Percentiles rank a stretch among this genome's conserved stretches.
Evolutionary conservation across 2,797 vertebrate species (phyloP).

Genomic region (Argentina silus): DNA sequence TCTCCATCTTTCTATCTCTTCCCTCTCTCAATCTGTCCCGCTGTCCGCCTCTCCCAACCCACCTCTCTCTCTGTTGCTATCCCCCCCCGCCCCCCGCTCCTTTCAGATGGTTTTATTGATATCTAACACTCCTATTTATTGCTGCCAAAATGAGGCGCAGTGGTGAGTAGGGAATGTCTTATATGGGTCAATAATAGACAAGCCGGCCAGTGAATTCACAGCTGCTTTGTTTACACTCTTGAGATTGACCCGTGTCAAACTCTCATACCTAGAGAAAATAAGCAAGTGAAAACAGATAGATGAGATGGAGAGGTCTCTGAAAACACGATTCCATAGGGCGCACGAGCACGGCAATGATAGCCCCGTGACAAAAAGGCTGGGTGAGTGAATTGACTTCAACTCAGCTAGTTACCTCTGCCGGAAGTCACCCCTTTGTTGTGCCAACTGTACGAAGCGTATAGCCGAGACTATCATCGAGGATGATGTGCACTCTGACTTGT

Average conservation of each 20-base stretch:
- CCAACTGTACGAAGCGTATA: not conserved
- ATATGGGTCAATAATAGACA: constrained; percentile 73
- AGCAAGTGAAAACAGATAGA: constrained; percentile 33
- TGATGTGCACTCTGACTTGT: constrained; percentile 46
- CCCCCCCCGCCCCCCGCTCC: constrained; percentile 49
- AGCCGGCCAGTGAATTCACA: constrained; percentile 63
- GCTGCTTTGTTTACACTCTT: constrained; percentile 54
- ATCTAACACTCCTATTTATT: constrained; percentile 77
- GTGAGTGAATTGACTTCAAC: no score
- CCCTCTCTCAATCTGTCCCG: constrained; percentile 40
- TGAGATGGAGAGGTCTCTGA: not conserved
- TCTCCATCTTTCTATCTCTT: constrained; percentile 42
- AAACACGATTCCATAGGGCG: constrained; percentile 59
- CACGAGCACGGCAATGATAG: constrained; percentile 44
- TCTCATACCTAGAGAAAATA: constrained; percentile 41
- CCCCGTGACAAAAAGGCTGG: not conserved
- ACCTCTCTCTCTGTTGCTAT: constrained; percentile 39
- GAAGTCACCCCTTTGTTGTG: constrained; percentile 22
- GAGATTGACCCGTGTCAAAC: constrained; percentile 57
- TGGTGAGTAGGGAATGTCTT: constrained; percentile 64
- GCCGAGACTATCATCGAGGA: constrained; percentile 10
- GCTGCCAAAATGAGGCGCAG: constrained; percentile 64
- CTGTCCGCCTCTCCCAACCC: constrained; percentile 50
- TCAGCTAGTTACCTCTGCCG: constrained; percentile 38
- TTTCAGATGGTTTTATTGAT: constrained; percentile 71